Percentiles rank a stretch among this genome's conserved stretches.
Evolutionary conservation across 2,888 invertebrate species (phyloP).

Genomic region (Drosophila incognita): DNA sequence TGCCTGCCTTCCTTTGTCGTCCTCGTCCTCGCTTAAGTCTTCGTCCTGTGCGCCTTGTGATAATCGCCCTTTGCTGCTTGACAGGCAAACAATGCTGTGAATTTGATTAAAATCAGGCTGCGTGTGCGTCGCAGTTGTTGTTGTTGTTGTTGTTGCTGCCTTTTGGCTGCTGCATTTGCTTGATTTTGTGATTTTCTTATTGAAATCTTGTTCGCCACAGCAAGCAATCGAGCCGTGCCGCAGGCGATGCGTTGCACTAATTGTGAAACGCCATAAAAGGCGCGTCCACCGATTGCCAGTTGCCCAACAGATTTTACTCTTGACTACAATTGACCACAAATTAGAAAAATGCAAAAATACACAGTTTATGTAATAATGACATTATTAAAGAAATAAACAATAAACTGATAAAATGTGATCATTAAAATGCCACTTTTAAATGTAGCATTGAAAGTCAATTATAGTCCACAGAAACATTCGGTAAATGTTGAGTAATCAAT

Average conservation of each 20-base stretch:
- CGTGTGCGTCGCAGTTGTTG: constrained; percentile 62
- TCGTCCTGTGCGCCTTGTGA: constrained; percentile 70
- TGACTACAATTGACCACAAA: not conserved
- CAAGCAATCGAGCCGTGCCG: constrained; percentile 58
- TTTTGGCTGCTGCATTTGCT: constrained; percentile 59
- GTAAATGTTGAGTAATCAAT: not conserved
- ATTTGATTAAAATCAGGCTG: constrained; percentile 82
- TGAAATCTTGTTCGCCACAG: constrained; percentile 72
- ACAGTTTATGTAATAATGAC: not conserved
- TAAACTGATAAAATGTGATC: not conserved
- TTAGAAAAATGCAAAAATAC: not conserved
- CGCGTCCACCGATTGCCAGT: constrained; percentile 12
- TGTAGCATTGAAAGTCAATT: not conserved
- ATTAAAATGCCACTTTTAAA: not conserved
- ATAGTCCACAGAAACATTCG: not conserved
- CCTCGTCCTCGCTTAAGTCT: constrained; percentile 32
- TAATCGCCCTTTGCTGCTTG: constrained; percentile 78
- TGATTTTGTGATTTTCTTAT: constrained; percentile 64
- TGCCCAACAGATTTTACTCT: not conserved
- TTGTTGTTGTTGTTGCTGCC: constrained; percentile 42
- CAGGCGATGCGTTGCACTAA: constrained; percentile 77
- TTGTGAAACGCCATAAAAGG: constrained; percentile 73
- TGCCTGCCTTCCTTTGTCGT: constrained; percentile 45
- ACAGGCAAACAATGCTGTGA: constrained; percentile 83
- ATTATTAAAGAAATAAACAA: not conserved